Evolutionary conservation across 2,113 vertebrate genomes (phyloP), one percentile per base, ranked within the genome.

Genomic region (Chunga burmeisteri): DNA sequence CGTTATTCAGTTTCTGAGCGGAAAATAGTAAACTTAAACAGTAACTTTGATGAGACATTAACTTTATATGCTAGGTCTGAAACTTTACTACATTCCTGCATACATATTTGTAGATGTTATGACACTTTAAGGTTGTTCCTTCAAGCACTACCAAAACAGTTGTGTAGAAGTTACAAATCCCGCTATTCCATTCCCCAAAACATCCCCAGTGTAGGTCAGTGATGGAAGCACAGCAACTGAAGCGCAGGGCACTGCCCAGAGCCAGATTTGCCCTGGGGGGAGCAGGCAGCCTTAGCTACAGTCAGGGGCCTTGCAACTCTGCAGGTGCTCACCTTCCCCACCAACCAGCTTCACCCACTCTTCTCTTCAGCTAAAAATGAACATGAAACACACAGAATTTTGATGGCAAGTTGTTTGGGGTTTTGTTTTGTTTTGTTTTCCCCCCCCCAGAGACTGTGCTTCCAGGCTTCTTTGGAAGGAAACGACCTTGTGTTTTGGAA

Each of bases 81-180:
- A 92, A 62, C 13, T 34, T 77, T 20, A 92, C 34, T 49, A 63
- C 23, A 26, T 42, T 49, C 58, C 63, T 38, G 32, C 10, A 9
- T 22, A 65, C 8, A 2, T 40, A 90, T 46, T 15, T 38, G 34
- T 34, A 81, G 71, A 77, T 77, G 29, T 59, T 55, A 47, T 1
- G 9, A 36, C 18, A 55, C 38, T 75, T 81, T 8, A 44, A 55
- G 25, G 32, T 47, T 85, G 25, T 20, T 87, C 68, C 38, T 89
- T 73, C 65, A 84, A 70, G 36, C 22, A 53, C 36, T 50, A 67
- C 18, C 10, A 36, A 71, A 79, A 68, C 1, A 74, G 27, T 40
- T 55, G 23, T 1, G 5, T 8, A 59, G 16, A 79, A 81, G 42
- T 71, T 5, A 40, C 0, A 0, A 66, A 73, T 19, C 18, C 5